Base-by-base conservation (phyloP, 2,888 invertebrate genomes). In the Drosophila longiperda region DNA sequence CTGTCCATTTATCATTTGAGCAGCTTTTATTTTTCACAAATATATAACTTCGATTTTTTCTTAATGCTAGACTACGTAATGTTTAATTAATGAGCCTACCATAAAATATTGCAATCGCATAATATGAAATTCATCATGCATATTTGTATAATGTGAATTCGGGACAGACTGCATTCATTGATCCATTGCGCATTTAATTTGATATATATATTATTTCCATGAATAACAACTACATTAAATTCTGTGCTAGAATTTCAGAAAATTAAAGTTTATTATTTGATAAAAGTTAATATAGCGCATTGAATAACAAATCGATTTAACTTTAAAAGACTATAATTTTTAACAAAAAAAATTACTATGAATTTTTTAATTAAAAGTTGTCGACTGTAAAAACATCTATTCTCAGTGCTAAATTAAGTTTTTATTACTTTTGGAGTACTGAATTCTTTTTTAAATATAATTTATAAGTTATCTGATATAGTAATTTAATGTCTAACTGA, bases 11-110 rank as follows among this genome's bases (percentile, higher is more conserved):
- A 82, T 85, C 84, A 85, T 82, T 75, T 77, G 76, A 70, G 36
- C 66, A 67, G 49, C 45, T 29, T 34, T 66, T 63, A 61, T 68
- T 45, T 34, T 9, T n/a, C 17, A 36, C 49, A 36, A 57, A 48
- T 55, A 42, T 55, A 48, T 59, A 42, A 52, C 66, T 66, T 48
- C 48, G 63, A 63, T 49, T 70, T 77, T 66, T 75, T 73, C 62
- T 70, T 69, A 78, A 73, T 73, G 78, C 64, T 69, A 33, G 60
- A 76, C 71, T 67, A 69, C 79, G 71, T 77, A 82, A 89, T 85
- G 84, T 81, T 76, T 85, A 87, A 89, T 85, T 85, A 85, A 89
- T 89, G 79, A 87, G 71, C 32, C 42, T 48, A 55, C 58, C 76
- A 67, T 83, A 75, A 66, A 89, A 83, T 71, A 83, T 71, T 72